Conservation (phyloP, 2,888 invertebrate species). For the Amiota mariae region DNA sequence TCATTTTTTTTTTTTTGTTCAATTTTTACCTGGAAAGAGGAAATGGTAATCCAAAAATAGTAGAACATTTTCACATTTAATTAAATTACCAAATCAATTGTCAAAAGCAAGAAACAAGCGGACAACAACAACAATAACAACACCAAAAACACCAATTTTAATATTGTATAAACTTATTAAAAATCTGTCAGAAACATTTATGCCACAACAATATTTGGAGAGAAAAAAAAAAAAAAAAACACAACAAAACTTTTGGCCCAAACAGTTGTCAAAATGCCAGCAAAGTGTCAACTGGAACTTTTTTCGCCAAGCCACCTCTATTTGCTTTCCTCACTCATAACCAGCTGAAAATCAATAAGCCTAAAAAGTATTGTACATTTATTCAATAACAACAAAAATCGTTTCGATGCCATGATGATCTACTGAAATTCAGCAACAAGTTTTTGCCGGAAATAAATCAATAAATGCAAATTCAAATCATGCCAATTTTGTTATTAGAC, state of each 20-base stretch:
- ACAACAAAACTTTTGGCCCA: slow-evolving; percentile 27
- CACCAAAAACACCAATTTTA: neutral
- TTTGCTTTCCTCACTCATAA: neutral
- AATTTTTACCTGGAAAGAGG: neutral
- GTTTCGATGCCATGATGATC: neutral
- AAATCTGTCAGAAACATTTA: slow-evolving; percentile 65
- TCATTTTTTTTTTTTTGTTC: neutral
- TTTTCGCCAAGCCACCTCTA: neutral
- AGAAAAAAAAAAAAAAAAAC: slow-evolving; percentile 13
- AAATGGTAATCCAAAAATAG: neutral
- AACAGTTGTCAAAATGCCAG: slow-evolving; percentile 61
- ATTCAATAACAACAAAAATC: too few species aligned
- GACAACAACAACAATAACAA: neutral
- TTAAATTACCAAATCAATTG: slow-evolving; percentile 65
- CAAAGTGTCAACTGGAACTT: slow-evolving; percentile 56
- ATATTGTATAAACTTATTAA: slow-evolving; percentile 56
- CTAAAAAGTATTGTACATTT: too few species aligned
- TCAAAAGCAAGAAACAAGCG: slow-evolving; percentile 50
- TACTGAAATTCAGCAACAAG: slow-evolving; percentile 13
- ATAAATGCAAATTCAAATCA: slow-evolving; percentile 32
- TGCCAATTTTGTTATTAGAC: neutral
- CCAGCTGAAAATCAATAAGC: slow-evolving; percentile 18
- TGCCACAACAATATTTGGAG: neutral
- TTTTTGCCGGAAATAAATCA: slow-evolving; percentile 25
- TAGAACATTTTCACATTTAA: slow-evolving; percentile 48